A percentile compares a stretch with the other conserved stretches of the same genome.
These are phyloP conservation scores for Smittia sp. DNA, from an alignment of 2,888 invertebrate species.

Conservation along the genomic window DNA sequence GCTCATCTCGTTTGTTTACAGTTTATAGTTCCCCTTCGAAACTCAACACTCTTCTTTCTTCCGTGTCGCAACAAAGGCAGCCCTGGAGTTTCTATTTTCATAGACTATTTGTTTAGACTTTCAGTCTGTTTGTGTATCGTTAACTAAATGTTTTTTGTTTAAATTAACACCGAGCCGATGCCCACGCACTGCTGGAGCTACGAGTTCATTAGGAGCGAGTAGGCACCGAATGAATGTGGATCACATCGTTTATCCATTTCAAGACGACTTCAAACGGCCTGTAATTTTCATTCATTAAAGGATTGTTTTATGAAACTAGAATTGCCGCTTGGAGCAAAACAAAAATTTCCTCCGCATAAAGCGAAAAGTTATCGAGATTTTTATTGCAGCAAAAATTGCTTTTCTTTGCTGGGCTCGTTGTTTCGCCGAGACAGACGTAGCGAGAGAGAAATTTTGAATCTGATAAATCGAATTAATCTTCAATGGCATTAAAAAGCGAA, in stretches of 20 bases:
- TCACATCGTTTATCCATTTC: background rate
- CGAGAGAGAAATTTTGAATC: constrained; percentile 15
- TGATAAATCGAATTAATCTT: constrained; percentile 38
- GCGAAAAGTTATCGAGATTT: background rate
- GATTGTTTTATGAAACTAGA: background rate
- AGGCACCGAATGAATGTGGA: background rate
- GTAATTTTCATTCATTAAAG: constrained; percentile 4
- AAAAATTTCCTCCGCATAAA: background rate
- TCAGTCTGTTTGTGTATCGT: constrained; percentile 21
- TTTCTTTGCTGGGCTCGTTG: constrained; percentile 7
- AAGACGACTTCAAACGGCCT: background rate
- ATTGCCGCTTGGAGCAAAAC: background rate
- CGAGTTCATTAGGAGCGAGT: constrained; percentile 23
- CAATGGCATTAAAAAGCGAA: constrained; percentile 27
- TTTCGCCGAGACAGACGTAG: no score
- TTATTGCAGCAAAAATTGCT: background rate
- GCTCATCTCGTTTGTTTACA: background rate
- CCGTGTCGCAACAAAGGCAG: background rate
- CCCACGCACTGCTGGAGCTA: background rate
- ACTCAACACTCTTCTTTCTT: background rate
- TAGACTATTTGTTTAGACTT: background rate
- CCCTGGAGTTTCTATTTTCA: constrained; percentile 7
- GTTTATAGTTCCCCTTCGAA: background rate
- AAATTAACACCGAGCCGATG: constrained; percentile 33
- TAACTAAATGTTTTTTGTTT: constrained; percentile 26